These are phyloP conservation scores for Pseudococcus viburni DNA, from an alignment of 2,888 invertebrate species.

Conservation along the genomic window DNA sequence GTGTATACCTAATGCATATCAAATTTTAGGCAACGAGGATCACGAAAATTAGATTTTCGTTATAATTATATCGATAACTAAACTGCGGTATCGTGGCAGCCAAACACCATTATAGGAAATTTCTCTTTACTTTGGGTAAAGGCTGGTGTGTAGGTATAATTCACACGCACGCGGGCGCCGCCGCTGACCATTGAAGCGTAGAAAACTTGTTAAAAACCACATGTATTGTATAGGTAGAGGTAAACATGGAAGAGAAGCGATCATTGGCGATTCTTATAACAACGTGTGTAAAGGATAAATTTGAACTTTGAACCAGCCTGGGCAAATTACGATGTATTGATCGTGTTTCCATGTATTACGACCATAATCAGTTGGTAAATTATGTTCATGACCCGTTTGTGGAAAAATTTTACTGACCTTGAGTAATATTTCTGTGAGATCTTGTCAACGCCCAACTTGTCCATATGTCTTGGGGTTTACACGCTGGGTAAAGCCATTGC, in stretches of 20 bases:
- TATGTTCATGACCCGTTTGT: constrained; percentile 22
- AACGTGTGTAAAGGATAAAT: constrained; percentile 7
- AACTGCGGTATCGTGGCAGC: neutral
- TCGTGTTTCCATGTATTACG: constrained; percentile 15
- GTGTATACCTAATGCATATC: neutral
- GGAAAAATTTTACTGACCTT: neutral
- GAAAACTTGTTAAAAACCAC: constrained; percentile 13
- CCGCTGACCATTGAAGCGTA: neutral
- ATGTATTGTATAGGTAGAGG: neutral
- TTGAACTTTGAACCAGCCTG: neutral
- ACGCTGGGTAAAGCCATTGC: neutral
- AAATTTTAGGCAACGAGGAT: neutral
- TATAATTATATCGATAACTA: neutral
- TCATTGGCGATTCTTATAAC: constrained; percentile 12
- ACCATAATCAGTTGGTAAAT: constrained; percentile 22
- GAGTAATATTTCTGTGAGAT: constrained; percentile 6
- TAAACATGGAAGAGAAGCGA: neutral
- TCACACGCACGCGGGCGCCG: neutral
- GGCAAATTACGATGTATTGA: constrained; percentile 27
- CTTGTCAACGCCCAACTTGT: constrained; percentile 23
- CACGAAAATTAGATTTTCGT: neutral
- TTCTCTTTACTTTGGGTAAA: neutral
- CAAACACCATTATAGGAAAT: neutral
- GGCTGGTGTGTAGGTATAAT: neutral
- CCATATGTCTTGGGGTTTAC: neutral